Evolutionary conservation across 2,888 invertebrate species (phyloP), one percentile per base, ranked within the genome.

Genomic region (Thera britannica): DNA sequence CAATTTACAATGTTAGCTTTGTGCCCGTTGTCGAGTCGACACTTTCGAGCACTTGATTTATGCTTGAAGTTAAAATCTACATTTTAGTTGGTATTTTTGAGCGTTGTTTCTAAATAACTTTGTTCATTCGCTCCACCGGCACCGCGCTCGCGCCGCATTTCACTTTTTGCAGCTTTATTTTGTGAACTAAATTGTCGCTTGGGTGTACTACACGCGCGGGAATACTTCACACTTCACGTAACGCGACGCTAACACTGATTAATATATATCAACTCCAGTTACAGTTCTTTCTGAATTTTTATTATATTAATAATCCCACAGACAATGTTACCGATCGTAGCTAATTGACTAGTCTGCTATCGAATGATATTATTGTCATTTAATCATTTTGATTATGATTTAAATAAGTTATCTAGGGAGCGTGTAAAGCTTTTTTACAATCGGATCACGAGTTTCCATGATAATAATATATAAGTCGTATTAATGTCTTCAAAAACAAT

Each of bases 1-100:
- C 62, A 52, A 58, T 67, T 55, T 67, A 61, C 56, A 62, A 56
- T 59, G 65, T 67, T 70, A 62, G 58, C 58, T 55, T 70, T 61
- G 64, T 11, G 60, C 66, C 58, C 61, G 64, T 64, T 61, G 63
- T 55, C 63, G 58, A 67, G 61, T 70, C 60, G 61, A 70, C 66
- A 64, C 55, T 69, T 69, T 62, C 35, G 65, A 67, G 48, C 67
- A 65, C 62, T 67, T 70, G 59, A 67, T 70, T 67, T 65, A 70
- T 66, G 57, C 41, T 65, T 67, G 58, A 51, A 62, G 55, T 70
- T 65, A 55, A 67, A 63, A 48, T 60, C 60, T 55, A 63, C 59
- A 63, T 61, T 70, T 70, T 54, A 51, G 59, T 56, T 62, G 62
- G 58, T 35, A 55, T 58, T 68, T 64, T 61, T 44, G 36, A 54